Conservation (phyloP, 2,113 vertebrate species). For the Thomomys bottae region DNA sequence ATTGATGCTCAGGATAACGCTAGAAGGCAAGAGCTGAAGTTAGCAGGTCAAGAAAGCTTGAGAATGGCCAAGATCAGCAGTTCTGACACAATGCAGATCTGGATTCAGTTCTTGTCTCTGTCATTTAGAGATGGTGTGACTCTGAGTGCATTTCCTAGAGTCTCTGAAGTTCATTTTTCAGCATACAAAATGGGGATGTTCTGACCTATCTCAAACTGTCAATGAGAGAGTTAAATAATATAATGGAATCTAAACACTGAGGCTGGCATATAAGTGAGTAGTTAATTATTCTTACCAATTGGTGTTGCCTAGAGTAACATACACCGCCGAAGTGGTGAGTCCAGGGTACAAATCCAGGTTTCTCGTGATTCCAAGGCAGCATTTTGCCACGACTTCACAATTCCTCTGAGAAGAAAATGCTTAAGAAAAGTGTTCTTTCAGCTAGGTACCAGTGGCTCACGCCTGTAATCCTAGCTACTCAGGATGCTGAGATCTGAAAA, state of each 20-base stretch:
- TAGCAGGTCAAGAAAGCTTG: not conserved
- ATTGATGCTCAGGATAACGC: not conserved
- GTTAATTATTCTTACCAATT: too few species aligned
- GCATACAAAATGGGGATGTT: not conserved
- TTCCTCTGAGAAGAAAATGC: conserved; percentile 4
- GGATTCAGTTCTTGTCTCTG: not conserved
- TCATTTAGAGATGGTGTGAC: not conserved
- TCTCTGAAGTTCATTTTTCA: not conserved
- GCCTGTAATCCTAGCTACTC: too few species aligned
- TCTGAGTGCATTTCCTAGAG: not conserved
- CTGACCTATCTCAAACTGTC: not conserved
- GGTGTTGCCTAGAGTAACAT: not conserved
- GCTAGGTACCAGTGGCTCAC: too few species aligned
- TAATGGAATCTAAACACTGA: not conserved
- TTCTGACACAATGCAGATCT: not conserved
- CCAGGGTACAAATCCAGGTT: not conserved
- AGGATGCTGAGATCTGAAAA: too few species aligned
- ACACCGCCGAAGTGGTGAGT: not conserved
- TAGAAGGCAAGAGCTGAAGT: not conserved
- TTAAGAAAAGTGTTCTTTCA: not conserved
- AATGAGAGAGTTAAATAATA: not conserved
- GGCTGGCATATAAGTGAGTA: rapidly evolving
- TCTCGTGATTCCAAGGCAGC: not conserved
- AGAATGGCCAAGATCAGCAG: not conserved
- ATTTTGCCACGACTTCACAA: not conserved